phyloP scores from a whole-genome alignment of 64 coral and sea anemone genomes.

The Porites lutea region DNA sequence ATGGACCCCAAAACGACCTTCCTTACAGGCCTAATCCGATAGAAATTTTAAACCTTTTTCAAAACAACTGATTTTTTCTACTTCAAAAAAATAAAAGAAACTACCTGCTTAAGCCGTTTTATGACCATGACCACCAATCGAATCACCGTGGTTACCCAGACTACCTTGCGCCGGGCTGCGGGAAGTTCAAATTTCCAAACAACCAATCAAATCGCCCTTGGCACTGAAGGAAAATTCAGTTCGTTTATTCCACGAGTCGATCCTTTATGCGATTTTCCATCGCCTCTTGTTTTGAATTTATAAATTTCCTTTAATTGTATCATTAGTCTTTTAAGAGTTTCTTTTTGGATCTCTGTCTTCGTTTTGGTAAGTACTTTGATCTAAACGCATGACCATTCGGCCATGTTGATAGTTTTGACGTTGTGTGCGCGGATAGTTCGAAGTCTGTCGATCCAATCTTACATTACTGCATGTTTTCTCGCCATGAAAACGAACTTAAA shows the following conservation, averaged over 20 bases:
- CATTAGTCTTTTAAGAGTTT: neutral
- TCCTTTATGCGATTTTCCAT: neutral
- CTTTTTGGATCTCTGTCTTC: neutral
- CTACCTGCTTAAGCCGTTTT: no score
- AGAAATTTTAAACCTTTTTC: no score
- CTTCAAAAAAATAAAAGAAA: no score
- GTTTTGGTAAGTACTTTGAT: slow-evolving; percentile 1
- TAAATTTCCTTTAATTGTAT: neutral
- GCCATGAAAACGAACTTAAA: no score
- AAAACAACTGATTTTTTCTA: no score
- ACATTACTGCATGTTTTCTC: no score
- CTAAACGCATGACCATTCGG: neutral
- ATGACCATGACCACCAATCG: no score
- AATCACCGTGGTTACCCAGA: neutral
- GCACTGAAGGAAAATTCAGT: neutral
- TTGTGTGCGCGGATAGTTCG: neutral
- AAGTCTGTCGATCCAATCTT: no score
- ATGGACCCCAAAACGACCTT: no score
- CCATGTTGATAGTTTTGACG: neutral
- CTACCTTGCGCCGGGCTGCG: slow-evolving; percentile 5
- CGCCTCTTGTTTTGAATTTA: neutral
- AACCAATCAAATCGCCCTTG: slow-evolving; percentile 3
- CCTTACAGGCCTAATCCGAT: no score
- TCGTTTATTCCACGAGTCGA: neutral
- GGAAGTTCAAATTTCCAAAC: slow-evolving; percentile 51